Conservation (phyloP, 2,113 vertebrate species). For the Cranoglanis bouderius region DNA sequence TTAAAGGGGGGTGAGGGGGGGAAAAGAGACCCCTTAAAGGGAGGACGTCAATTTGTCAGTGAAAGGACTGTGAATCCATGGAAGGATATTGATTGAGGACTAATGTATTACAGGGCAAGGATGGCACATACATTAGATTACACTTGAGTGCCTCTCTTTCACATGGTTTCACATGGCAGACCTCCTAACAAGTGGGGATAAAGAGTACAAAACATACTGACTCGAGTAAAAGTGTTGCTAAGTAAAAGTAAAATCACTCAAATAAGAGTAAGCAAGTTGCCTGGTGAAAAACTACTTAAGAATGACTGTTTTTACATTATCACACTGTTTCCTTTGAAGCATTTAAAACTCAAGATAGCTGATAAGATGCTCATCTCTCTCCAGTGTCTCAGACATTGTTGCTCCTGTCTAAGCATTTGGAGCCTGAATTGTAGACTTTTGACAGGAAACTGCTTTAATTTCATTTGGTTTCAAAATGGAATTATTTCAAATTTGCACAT, state of each 20-base stretch:
- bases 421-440: neutral
- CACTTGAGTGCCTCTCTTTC: neutral
- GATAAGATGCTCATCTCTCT: neutral
- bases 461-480: neutral
- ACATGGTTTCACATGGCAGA: neutral
- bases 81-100: neutral
- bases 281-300: neutral
- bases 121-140: constrained; percentile 1
- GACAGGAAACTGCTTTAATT: neutral
- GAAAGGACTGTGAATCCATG: neutral
- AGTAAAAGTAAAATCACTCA: neutral
- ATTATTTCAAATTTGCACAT: neutral
- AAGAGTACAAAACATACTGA: neutral
- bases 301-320: neutral
- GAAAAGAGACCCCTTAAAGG: neutral
- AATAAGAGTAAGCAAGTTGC: neutral
- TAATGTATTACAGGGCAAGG: neutral
- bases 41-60: neutral
- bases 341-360: neutral
- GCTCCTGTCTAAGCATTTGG: neutral
- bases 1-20: too few relatives aligned
- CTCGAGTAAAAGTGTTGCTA: neutral
- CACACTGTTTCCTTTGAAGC: neutral
- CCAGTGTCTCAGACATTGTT: neutral
- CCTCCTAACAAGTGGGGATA: neutral